Evolutionary conservation across 2,888 invertebrate species (phyloP).

Genomic region (Colletes collaris): DNA sequence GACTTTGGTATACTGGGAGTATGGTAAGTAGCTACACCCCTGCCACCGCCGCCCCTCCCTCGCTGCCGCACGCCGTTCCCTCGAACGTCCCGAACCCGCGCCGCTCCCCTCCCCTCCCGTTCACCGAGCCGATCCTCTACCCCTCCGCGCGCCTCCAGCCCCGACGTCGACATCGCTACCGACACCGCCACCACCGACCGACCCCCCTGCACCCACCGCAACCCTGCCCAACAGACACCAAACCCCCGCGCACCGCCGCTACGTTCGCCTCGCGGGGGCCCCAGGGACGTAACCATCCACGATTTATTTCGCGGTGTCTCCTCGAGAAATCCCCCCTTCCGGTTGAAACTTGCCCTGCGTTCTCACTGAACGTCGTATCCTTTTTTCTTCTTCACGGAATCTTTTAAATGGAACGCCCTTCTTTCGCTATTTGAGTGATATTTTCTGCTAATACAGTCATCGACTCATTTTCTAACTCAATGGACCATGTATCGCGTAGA

Average conservation of each 20-base stretch:
- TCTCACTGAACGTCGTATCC: too few species aligned
- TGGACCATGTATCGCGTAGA: too few species aligned
- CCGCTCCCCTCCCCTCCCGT: constrained; percentile 56
- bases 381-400: too few species aligned
- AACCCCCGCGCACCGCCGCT: constrained; percentile 47
- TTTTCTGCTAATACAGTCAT: too few species aligned
- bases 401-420: too few species aligned
- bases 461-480: too few species aligned
- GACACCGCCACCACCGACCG: constrained; percentile 48
- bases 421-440: too few species aligned
- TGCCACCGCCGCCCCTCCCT: constrained; percentile 73
- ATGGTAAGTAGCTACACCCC: constrained; percentile 82
- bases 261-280: constrained; percentile 50
- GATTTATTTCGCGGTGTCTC: constrained; percentile 19
- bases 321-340: neutral
- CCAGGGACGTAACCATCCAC: constrained; percentile 66
- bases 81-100: constrained; percentile 65
- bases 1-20: constrained; percentile 81
- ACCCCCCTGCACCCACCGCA: constrained; percentile 37
- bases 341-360: neutral
- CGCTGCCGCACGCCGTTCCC: constrained; percentile 61
- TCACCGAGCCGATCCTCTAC: constrained; percentile 62
- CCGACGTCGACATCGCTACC: constrained; percentile 33
- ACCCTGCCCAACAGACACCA: constrained; percentile 58
- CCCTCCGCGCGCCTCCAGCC: constrained; percentile 42